phyloP scores from a whole-genome alignment of 2,888 invertebrate genomes.

The Limnephilus marmoratus region DNA sequence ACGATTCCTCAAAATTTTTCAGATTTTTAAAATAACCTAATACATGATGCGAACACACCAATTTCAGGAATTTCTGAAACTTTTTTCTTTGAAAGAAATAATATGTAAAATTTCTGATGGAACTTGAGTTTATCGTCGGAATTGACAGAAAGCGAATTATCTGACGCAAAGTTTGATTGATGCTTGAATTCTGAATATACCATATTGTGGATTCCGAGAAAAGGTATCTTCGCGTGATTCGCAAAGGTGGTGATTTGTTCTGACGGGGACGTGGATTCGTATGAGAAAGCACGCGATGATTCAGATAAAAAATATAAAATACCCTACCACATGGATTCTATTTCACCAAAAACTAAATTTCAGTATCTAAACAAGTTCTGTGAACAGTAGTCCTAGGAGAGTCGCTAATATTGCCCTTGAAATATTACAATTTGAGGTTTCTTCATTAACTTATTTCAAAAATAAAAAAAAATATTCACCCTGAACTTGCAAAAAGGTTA shows the following conservation, averaged over 20 bases:
- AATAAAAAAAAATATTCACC: too few relatives aligned
- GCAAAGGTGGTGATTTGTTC: conserved; percentile 13
- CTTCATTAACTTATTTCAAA: too few relatives aligned
- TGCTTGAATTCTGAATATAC: not conserved
- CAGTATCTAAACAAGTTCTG: too few relatives aligned
- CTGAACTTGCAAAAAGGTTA: too few relatives aligned
- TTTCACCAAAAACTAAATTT: not conserved
- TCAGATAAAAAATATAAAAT: not conserved
- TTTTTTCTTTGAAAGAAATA: conserved; percentile 24
- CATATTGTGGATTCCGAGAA: not conserved
- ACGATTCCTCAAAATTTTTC: not conserved
- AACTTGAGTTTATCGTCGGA: conserved; percentile 10
- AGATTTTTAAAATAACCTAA: conserved; percentile 19
- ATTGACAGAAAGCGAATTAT: conserved; percentile 29
- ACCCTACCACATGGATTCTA: not conserved
- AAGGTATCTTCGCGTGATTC: conserved; percentile 21
- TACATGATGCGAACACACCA: conserved; percentile 28
- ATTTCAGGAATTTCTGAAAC: conserved; percentile 9
- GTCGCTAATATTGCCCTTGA: too few relatives aligned
- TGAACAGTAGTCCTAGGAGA: too few relatives aligned
- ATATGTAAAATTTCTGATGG: conserved; percentile 23
- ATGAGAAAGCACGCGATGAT: not conserved
- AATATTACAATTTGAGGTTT: too few relatives aligned
- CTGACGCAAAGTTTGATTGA: conserved; percentile 26
- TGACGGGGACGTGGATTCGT: not conserved